Conservation (phyloP, 2,888 invertebrate genomes). For the Trachelus troglodyta region DNA sequence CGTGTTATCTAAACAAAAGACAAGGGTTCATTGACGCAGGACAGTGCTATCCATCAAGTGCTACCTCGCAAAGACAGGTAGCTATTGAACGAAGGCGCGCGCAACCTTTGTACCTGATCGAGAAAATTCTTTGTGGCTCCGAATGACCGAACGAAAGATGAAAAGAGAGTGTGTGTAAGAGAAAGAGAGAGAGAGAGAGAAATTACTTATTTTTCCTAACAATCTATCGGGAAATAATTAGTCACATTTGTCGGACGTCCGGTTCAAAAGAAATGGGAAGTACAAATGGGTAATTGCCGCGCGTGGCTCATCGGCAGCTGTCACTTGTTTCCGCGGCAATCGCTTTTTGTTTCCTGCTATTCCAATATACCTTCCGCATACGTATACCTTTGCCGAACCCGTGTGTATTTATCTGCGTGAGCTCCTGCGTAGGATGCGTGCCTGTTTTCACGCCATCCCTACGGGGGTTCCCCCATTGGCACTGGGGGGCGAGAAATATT, state of each 20-base stretch:
- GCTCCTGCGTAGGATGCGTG: conserved; percentile 22
- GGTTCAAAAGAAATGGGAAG: conserved; percentile 25
- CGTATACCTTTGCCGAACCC: not conserved
- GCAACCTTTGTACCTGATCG: not conserved
- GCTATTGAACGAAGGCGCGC: conserved; percentile 7
- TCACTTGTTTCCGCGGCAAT: conserved; percentile 56
- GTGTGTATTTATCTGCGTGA: not conserved
- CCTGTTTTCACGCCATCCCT: conserved; percentile 57
- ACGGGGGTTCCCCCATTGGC: conserved; percentile 51
- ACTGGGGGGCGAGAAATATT: conserved; percentile 44
- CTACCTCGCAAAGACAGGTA: conserved; percentile 1
- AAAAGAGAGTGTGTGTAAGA: not conserved
- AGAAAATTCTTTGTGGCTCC: not conserved
- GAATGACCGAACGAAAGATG: not conserved
- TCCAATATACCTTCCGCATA: conserved; percentile 17
- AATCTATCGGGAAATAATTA: conserved; percentile 34
- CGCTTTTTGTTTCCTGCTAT: conserved; percentile 47
- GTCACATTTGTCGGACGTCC: conserved; percentile 27
- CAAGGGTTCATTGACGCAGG: not conserved
- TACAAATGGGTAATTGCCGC: conserved; percentile 55
- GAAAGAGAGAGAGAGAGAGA: not conserved
- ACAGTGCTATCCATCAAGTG: conserved; percentile 1
- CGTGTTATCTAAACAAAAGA: conserved; percentile 14
- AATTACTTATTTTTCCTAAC: not conserved
- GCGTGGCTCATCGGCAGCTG: conserved; percentile 50